Conservation (phyloP, 2,113 vertebrate genomes). For the Vireo altiloquus region DNA sequence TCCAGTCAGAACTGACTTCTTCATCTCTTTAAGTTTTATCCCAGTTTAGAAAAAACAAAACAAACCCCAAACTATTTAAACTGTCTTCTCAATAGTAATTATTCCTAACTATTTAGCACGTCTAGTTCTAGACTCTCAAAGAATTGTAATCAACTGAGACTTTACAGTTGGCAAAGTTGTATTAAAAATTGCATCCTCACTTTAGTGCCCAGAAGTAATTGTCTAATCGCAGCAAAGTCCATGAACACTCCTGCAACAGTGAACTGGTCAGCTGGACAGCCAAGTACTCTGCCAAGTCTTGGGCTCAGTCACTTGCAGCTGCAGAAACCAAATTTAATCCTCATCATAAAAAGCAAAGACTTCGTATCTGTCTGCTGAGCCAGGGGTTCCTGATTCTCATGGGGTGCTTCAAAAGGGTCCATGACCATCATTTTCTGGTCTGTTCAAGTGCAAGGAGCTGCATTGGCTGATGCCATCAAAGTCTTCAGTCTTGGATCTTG, state of each 20-base stretch:
- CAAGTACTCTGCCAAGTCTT: not conserved
- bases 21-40: not conserved
- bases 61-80: not conserved
- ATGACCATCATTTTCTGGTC: not conserved
- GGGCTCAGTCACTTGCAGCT: not conserved
- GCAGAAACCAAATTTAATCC: not conserved
- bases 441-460: not conserved
- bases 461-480: not conserved
- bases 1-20: not conserved
- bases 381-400: not conserved
- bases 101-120: not conserved
- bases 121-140: not conserved
- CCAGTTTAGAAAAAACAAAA: not conserved
- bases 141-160: not conserved
- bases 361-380: not conserved
- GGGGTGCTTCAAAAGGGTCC: not conserved
- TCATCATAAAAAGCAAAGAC: not conserved
- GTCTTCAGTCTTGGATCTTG: not conserved
- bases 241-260: not conserved
- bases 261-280: not conserved
- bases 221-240: not conserved
- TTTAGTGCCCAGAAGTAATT: not conserved
- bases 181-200: not conserved
- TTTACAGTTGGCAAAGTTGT: not conserved
- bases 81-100: not conserved